These are phyloP conservation scores for Poeciliopsis infans DNA, from an alignment of 2,797 vertebrate species.

Conservation along the genomic window DNA sequence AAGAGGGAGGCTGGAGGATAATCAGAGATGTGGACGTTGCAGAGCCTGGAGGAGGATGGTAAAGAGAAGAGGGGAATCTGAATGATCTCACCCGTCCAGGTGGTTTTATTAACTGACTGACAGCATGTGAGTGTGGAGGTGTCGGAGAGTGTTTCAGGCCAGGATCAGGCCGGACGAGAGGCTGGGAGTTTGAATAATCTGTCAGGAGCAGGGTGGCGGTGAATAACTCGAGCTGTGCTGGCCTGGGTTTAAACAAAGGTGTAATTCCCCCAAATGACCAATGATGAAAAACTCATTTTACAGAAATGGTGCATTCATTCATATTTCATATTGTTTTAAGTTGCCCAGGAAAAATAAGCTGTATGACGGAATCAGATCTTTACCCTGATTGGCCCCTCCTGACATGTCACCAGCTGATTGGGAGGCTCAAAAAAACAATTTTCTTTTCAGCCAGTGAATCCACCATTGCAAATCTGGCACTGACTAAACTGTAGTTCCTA, in stretches of 20 bases:
- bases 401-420: not conserved
- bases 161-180: conserved; percentile 18
- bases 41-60: conserved; percentile 49
- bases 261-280: not conserved
- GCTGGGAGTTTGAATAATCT: conserved; percentile 19
- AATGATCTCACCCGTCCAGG: conserved; percentile 47
- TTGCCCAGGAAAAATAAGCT: not conserved
- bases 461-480: not conserved
- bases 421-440: not conserved
- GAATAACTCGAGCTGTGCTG: conserved; percentile 14
- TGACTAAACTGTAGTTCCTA: not conserved
- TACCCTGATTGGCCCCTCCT: not conserved
- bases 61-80: conserved; percentile 44
- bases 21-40: conserved; percentile 62
- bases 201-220: conserved; percentile 18
- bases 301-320: not conserved
- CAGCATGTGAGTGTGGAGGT: conserved; percentile 37
- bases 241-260: not conserved
- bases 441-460: not conserved
- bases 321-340: not conserved
- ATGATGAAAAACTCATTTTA: not conserved
- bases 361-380: not conserved
- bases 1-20: not conserved
- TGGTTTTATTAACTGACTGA: conserved; percentile 51
- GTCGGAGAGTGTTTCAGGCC: conserved; percentile 38